Evolutionary conservation across 2,888 invertebrate species (phyloP).

Genomic region (Calliopum simillimum): DNA sequence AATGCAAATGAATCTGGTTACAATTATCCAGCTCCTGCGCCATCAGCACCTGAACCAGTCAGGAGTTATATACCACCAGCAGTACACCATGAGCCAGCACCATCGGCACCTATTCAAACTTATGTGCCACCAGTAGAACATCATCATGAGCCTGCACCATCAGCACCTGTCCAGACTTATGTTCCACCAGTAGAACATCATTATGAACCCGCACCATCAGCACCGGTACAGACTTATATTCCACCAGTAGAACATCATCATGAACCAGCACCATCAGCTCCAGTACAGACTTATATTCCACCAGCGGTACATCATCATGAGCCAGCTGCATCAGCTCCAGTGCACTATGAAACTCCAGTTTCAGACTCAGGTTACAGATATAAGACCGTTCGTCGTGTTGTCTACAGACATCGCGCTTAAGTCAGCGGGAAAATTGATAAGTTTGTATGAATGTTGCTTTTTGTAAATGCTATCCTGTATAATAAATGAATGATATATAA

Average conservation of each 20-base stretch:
- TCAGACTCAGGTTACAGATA: constrained; percentile 44
- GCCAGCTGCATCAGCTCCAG: constrained; percentile 25
- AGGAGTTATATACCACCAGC: constrained; percentile 29
- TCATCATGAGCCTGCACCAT: constrained; percentile 17
- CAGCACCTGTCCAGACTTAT: constrained; percentile 17
- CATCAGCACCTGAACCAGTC: constrained; percentile 22
- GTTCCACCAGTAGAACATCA: constrained; percentile 21
- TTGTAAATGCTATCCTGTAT: too few relatives aligned
- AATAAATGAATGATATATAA: too few relatives aligned
- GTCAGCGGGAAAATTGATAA: too few relatives aligned
- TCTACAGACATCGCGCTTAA: constrained; percentile 40
- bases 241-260: constrained; percentile 34
- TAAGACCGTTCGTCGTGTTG: constrained; percentile 43
- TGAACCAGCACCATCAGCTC: constrained; percentile 37
- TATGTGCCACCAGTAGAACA: constrained; percentile 38
- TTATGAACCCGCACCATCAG: constrained; percentile 17
- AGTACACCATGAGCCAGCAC: constrained; percentile 12
- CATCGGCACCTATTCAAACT: constrained; percentile 36
- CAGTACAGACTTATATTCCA: constrained; percentile 43
- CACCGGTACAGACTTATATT: constrained; percentile 28
- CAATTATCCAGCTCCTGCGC: constrained; percentile 38
- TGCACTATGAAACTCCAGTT: constrained; percentile 20
- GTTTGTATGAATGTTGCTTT: too few relatives aligned
- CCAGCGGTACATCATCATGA: constrained; percentile 48
- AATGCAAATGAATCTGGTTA: constrained; percentile 42